Percentiles rank a stretch among this genome's conserved stretches.
Conservation (phyloP, 2,797 vertebrate genomes). For the Carduelis carduelis region DNA sequence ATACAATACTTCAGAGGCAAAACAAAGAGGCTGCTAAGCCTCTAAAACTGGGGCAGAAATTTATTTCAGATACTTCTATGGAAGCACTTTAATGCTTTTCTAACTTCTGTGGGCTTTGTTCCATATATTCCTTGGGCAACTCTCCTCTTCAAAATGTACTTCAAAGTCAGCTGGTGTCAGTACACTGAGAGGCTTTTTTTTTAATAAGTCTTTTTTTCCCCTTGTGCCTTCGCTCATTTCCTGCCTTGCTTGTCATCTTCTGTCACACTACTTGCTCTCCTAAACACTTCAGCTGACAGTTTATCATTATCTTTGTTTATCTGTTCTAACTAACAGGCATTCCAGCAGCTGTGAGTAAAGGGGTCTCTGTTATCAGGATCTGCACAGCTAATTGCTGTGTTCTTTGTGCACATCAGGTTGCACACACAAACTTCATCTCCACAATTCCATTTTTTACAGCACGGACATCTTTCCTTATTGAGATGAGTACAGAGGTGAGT, state of each 20-base stretch:
- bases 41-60: neutral
- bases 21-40: neutral
- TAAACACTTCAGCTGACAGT: neutral
- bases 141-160: neutral
- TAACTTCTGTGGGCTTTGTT: neutral
- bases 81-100: neutral
- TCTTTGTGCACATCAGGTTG: neutral
- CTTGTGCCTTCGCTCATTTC: neutral
- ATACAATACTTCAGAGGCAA: neutral
- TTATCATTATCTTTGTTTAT: conserved; percentile 35
- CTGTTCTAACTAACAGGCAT: neutral
- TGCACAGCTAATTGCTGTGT: neutral
- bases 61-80: neutral
- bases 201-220: neutral
- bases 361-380: neutral
- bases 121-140: neutral
- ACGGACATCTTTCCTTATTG: neutral
- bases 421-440: neutral
- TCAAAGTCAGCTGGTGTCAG: neutral
- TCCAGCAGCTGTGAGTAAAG: neutral
- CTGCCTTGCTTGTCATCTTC: neutral
- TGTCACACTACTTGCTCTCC: neutral
- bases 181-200: neutral
- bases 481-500: neutral
- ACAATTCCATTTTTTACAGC: neutral